Conservation (phyloP, 2,888 invertebrate genomes). For the Alsophila aescularia region DNA sequence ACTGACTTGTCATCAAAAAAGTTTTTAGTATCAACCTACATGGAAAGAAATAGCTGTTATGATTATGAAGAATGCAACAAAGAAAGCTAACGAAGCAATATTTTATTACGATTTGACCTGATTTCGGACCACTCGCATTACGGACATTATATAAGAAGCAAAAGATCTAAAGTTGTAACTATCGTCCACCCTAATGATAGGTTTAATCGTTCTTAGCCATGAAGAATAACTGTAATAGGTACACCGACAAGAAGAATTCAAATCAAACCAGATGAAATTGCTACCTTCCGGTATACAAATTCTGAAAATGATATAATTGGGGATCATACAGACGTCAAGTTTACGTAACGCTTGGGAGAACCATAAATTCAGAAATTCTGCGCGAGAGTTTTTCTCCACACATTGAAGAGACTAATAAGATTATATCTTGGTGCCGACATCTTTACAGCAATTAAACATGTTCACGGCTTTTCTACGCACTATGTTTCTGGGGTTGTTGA, state of each 20-base stretch:
- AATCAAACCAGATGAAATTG: neutral
- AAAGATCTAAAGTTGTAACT: neutral
- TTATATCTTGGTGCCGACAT: neutral
- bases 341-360: conserved; percentile 14
- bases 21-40: no score
- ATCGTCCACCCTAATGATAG: neutral
- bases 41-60: neutral
- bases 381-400: no score
- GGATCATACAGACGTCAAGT: neutral
- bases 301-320: conserved; percentile 9
- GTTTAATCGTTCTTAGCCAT: neutral
- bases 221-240: neutral
- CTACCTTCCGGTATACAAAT: conserved; percentile 2
- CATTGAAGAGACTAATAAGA: neutral
- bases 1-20: no score
- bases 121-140: neutral
- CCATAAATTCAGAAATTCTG: neutral
- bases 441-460: neutral
- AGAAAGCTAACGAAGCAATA: neutral
- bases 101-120: neutral
- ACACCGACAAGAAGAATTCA: neutral
- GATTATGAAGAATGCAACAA: neutral
- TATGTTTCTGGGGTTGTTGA: neutral
- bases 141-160: neutral
- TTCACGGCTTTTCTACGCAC: conserved; percentile 2